Evolutionary conservation across 2,888 invertebrate species (phyloP).

Genomic region (Lasioglossum malachurum): DNA sequence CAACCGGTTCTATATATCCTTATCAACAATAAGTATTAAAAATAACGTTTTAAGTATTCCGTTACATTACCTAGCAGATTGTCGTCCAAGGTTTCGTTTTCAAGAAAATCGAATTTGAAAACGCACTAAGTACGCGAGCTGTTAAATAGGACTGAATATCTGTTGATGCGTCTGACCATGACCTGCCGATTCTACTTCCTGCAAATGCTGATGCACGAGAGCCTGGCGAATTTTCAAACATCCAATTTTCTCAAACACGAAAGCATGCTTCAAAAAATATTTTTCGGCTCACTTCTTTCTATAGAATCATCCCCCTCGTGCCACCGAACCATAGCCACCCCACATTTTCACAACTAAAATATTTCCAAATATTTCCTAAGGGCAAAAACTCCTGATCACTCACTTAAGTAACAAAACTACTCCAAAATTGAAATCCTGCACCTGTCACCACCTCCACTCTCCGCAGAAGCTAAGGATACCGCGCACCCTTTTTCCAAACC

Average conservation of each 20-base stretch:
- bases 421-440: not conserved
- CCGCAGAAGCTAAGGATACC: not conserved
- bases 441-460: not conserved
- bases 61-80: not conserved
- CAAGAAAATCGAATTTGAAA: not conserved
- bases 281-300: not conserved
- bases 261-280: not conserved
- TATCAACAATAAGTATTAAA: not conserved
- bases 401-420: not conserved
- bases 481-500: not conserved
- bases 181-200: not conserved
- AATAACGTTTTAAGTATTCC: not conserved
- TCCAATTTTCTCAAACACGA: not conserved
- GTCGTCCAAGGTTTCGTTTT: not conserved
- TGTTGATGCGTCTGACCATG: not conserved
- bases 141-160: not conserved
- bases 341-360: not conserved
- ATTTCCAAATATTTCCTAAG: not conserved
- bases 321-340: not conserved
- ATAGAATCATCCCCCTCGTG: not conserved
- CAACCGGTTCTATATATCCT: too few species aligned
- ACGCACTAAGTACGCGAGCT: not conserved
- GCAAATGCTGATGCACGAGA: not conserved
- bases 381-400: not conserved
- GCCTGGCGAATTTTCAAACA: not conserved